Evolutionary conservation across 2,888 invertebrate genomes (phyloP).

Genomic region (Scaptomyza tumidula): DNA sequence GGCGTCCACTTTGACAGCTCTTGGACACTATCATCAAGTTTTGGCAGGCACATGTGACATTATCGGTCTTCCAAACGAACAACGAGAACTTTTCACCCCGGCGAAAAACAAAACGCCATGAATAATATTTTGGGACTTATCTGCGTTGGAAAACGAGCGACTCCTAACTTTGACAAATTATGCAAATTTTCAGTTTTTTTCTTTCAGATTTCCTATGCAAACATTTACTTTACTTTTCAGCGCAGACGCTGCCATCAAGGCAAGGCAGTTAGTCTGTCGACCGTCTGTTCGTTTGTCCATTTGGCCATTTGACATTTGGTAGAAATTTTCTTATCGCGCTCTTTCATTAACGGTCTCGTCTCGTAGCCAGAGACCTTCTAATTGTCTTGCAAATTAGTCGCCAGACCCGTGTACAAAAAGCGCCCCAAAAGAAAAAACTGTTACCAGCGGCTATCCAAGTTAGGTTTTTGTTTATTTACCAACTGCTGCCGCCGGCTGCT

Average conservation of each 20-base stretch:
- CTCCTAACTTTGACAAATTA: slow-evolving; percentile 76
- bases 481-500: slow-evolving; percentile 32
- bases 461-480: slow-evolving; percentile 58
- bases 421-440: slow-evolving; percentile 33
- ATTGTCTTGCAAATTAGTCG: slow-evolving; percentile 82
- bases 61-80: slow-evolving; percentile 48
- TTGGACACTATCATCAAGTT: slow-evolving; percentile 58
- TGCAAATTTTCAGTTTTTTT: slow-evolving; percentile 75
- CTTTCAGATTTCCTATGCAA: slow-evolving; percentile 81
- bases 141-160: slow-evolving; percentile 25
- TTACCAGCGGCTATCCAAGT: slow-evolving; percentile 23
- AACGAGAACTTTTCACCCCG: slow-evolving; percentile 1
- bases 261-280: slow-evolving; percentile 13
- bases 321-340: slow-evolving; percentile 74
- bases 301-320: slow-evolving; percentile 65
- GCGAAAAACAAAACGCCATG: slow-evolving; percentile 48
- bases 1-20: slow-evolving; percentile 80
- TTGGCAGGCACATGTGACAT: slow-evolving; percentile 64
- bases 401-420: slow-evolving; percentile 44
- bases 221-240: slow-evolving; percentile 82
- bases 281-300: slow-evolving; percentile 25
- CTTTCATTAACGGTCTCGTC: slow-evolving; percentile 80
- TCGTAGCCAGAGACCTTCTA: slow-evolving; percentile 76
- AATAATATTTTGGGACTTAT: slow-evolving; percentile 70
- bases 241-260: slow-evolving; percentile 49